Percentiles rank a stretch among this genome's conserved stretches.
These are phyloP conservation scores for Scolopax mira DNA, from an alignment of 2,113 vertebrate genomes.

Conservation along the genomic window DNA sequence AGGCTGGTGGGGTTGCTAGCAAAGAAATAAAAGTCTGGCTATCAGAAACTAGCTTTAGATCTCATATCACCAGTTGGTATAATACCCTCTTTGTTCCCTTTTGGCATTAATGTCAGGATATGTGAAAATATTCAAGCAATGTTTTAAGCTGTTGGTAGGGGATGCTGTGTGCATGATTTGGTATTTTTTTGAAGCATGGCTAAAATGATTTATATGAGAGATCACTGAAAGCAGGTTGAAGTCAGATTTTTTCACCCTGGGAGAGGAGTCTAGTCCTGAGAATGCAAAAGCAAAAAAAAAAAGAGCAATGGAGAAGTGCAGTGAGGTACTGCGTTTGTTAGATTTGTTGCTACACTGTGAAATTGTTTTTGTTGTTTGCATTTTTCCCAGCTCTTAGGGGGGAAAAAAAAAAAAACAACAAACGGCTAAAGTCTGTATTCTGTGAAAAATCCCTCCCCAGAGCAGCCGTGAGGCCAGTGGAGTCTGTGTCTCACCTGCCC, in stretches of 20 bases:
- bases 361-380: neutral
- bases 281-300: neutral
- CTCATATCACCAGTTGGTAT: neutral
- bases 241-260: neutral
- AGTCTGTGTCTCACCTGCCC: neutral
- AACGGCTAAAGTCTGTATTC: neutral
- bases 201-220: neutral
- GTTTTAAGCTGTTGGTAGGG: neutral
- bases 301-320: neutral
- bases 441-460: conserved; percentile 19
- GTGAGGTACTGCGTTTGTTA: neutral
- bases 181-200: neutral
- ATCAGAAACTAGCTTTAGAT: neutral
- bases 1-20: neutral
- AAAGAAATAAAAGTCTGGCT: neutral
- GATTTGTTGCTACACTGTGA: neutral
- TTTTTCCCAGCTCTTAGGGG: conserved; percentile 15
- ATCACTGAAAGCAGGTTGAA: neutral
- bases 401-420: neutral
- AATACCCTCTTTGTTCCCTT: neutral
- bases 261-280: neutral
- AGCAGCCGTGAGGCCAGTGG: neutral
- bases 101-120: neutral
- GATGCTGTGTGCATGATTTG: neutral
- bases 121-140: neutral